Conservation (phyloP, 2,888 invertebrate genomes). For the Heteromurus nitidus region DNA sequence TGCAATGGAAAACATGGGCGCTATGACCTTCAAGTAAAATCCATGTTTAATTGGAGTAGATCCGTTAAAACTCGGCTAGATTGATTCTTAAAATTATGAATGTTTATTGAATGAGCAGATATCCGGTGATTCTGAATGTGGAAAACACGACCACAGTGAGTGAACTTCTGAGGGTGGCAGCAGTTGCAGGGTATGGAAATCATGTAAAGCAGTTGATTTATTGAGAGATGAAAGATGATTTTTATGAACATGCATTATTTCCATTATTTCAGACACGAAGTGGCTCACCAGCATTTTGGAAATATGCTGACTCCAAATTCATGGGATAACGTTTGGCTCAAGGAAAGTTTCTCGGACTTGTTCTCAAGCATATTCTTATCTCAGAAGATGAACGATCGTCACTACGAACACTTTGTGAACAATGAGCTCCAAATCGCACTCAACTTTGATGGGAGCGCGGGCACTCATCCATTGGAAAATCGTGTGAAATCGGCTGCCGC, state of each 20-base stretch:
- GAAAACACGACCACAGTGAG: slow-evolving; percentile 63
- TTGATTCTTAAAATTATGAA: background rate
- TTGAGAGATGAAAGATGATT: background rate
- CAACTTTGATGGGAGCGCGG: slow-evolving; percentile 52
- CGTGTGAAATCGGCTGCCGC: slow-evolving; percentile 50
- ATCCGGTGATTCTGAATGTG: slow-evolving; percentile 65
- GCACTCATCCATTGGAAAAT: slow-evolving; percentile 68
- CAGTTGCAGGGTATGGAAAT: slow-evolving; percentile 37
- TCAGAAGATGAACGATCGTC: slow-evolving; percentile 42
- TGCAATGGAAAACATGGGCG: slow-evolving; percentile 71
- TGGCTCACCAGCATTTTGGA: slow-evolving; percentile 64
- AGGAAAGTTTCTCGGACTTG: slow-evolving; percentile 70
- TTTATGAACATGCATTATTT: no score
- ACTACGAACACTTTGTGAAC: slow-evolving; percentile 51
- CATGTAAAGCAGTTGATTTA: no score
- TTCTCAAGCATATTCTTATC: slow-evolving; percentile 61
- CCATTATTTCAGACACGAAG: slow-evolving; percentile 62
- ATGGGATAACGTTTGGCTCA: slow-evolving; percentile 69
- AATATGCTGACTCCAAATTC: slow-evolving; percentile 52
- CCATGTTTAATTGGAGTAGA: background rate
- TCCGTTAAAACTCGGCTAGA: background rate
- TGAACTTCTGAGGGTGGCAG: slow-evolving; percentile 28
- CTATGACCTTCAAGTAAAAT: slow-evolving; percentile 66
- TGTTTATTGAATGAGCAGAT: slow-evolving; percentile 46
- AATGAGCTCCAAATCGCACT: slow-evolving; percentile 62